Conservation (phyloP, 2,113 vertebrate species). For the Nematolebias whitei region DNA sequence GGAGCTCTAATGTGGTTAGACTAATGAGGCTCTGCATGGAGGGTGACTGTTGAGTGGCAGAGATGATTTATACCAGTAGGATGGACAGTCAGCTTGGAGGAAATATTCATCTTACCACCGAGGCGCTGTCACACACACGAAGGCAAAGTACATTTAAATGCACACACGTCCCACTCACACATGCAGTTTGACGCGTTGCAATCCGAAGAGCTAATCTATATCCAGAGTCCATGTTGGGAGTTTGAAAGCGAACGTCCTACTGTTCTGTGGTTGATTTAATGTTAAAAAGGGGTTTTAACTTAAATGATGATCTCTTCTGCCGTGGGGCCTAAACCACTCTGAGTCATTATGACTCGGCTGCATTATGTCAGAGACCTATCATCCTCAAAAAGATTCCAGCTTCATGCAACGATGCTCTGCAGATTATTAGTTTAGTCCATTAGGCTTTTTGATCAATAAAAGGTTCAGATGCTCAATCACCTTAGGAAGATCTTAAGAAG, state of each 20-base stretch:
- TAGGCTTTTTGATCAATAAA: not conserved
- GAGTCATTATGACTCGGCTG: not conserved
- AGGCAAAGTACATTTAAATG: conserved; percentile 2
- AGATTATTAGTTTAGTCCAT: not conserved
- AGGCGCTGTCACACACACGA: conserved; percentile 43
- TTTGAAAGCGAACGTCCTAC: conserved; percentile 36
- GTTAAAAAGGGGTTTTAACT: conserved; percentile 38
- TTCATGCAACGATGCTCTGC: not conserved
- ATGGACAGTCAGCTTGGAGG: conserved; percentile 50
- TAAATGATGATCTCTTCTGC: conserved; percentile 19
- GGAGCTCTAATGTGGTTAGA: conserved; percentile 59
- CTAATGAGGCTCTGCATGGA: conserved; percentile 67
- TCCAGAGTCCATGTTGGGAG: conserved; percentile 1
- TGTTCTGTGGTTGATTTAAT: conserved; percentile 14
- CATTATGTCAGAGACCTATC: conserved; percentile 14
- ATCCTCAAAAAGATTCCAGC: not conserved
- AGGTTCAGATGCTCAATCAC: not conserved
- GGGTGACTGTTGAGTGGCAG: conserved; percentile 60
- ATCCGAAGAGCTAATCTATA: conserved; percentile 5
- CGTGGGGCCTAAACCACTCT: conserved; percentile 1
- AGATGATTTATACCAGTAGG: conserved; percentile 59
- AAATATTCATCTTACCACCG: conserved; percentile 42
- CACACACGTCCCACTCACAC: not conserved
- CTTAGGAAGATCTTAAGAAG: not conserved
- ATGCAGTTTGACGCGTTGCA: not conserved